phyloP scores from a whole-genome alignment of 2,113 vertebrate species.

The Campylomormyrus tamandua region DNA sequence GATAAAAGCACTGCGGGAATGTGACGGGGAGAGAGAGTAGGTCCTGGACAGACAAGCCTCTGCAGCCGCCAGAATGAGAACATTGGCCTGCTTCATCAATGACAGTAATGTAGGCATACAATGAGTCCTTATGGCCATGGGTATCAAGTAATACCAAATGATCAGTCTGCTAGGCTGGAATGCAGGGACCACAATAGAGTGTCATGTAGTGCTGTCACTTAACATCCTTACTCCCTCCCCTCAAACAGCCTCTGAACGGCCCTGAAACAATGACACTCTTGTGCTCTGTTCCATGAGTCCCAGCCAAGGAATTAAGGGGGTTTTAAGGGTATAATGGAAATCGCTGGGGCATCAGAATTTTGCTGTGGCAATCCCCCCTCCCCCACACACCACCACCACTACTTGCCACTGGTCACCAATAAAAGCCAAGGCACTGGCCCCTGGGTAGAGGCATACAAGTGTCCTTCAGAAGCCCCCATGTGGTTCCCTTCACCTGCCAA shows the following conservation, averaged over 20 bases:
- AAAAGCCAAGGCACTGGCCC: slow-evolving; percentile 9
- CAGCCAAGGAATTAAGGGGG: slow-evolving; percentile 21
- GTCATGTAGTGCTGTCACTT: not conserved
- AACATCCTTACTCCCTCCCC: not conserved
- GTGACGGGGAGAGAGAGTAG: not conserved
- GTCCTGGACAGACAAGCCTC: not conserved
- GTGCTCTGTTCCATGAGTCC: slow-evolving; percentile 22
- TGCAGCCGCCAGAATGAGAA: not conserved
- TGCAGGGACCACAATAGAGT: not conserved
- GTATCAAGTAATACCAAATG: not conserved
- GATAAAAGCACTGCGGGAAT: slow-evolving; percentile 16
- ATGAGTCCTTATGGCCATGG: not conserved
- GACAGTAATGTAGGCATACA: not conserved
- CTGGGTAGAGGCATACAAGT: not conserved
- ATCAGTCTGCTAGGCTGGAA: not conserved
- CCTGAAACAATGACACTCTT: slow-evolving; percentile 32
- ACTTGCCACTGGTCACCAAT: slow-evolving; percentile 5
- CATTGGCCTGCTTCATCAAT: not conserved
- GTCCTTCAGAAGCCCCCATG: slow-evolving; percentile 31
- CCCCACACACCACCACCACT: not conserved
- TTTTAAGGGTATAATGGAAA: slow-evolving; percentile 27
- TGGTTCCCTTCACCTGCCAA: slow-evolving; percentile 36
- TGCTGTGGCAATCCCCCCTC: slow-evolving; percentile 9
- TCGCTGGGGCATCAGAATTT: slow-evolving; percentile 15
- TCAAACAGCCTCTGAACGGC: not conserved